Evolutionary conservation across 2,113 vertebrate genomes (phyloP).

Genomic region (Psittacula cyanocephala): DNA sequence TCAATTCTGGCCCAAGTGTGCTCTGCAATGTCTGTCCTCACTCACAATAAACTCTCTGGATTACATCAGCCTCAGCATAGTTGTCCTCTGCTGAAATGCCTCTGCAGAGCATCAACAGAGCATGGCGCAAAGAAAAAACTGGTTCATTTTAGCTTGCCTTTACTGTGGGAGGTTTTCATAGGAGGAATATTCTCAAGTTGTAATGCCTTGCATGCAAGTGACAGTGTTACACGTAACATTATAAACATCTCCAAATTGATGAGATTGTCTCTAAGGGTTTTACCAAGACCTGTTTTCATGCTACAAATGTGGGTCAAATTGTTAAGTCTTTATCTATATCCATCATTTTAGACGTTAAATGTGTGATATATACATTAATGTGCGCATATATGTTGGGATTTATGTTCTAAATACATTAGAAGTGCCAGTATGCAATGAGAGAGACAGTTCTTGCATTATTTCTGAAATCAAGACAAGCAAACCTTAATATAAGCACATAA

Average conservation of each 20-base stretch:
- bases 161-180: neutral
- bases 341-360: neutral
- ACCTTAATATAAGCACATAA: neutral
- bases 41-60: neutral
- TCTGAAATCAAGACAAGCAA: neutral
- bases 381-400: neutral
- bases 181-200: neutral
- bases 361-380: neutral
- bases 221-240: neutral
- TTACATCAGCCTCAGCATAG: neutral
- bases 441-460: neutral
- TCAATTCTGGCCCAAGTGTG: neutral
- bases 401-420: neutral
- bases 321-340: neutral
- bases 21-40: neutral
- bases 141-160: neutral
- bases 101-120: neutral
- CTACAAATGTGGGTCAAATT: neutral
- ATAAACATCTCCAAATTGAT: neutral
- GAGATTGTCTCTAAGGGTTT: neutral
- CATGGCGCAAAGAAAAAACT: neutral
- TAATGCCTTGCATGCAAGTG: neutral
- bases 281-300: neutral
- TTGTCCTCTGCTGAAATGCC: neutral
- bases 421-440: neutral